phyloP scores from a whole-genome alignment of 2,888 invertebrate species.

The Drosophila incognita region DNA sequence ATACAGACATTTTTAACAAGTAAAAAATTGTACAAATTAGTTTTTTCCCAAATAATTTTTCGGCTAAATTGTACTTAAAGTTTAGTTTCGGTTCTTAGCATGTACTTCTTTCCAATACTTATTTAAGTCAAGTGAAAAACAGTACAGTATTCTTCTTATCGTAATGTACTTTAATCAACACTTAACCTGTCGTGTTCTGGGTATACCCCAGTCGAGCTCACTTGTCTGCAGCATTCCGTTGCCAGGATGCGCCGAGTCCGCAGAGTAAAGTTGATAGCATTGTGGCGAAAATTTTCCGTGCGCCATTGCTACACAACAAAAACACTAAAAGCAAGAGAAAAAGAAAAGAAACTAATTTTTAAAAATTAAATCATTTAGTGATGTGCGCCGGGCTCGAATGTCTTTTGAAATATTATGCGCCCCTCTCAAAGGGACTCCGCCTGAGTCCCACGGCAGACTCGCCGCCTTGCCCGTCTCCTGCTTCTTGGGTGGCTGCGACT shows the following conservation, averaged over 20 bases:
- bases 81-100: too few relatives aligned
- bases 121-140: background rate
- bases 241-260: conserved; percentile 25
- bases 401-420: conserved; percentile 71
- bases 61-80: background rate
- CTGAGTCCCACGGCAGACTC: background rate
- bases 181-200: background rate
- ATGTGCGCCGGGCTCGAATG: conserved; percentile 41
- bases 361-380: conserved; percentile 75
- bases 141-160: background rate
- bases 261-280: conserved; percentile 37
- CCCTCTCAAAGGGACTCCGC: background rate
- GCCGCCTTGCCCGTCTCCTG: conserved; percentile 3
- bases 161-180: background rate
- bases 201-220: background rate
- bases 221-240: conserved; percentile 1
- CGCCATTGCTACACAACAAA: conserved; percentile 47
- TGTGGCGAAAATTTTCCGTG: conserved; percentile 43
- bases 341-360: conserved; percentile 56
- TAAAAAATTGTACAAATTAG: background rate
- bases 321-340: conserved; percentile 3
- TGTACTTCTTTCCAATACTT: too few relatives aligned
- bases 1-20: background rate
- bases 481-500: background rate
- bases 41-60: background rate